These are phyloP conservation scores for Cephalopachus bancanus DNA, from an alignment of 2,797 vertebrate species.

Conservation along the genomic window DNA sequence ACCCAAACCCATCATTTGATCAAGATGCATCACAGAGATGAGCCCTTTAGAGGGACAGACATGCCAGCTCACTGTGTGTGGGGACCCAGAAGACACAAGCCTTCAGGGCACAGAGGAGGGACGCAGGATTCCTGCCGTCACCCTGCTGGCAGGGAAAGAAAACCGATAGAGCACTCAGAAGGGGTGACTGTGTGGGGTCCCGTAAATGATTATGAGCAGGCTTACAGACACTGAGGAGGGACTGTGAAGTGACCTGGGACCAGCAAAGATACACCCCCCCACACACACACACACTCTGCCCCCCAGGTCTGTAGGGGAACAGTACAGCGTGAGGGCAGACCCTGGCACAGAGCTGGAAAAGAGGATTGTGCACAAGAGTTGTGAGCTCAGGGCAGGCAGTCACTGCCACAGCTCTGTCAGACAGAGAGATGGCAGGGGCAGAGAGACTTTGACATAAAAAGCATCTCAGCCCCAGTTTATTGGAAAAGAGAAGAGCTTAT, in stretches of 20 bases:
- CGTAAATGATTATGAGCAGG: not conserved
- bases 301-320: not conserved
- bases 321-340: fast-evolving
- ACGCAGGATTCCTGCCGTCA: not conserved
- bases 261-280: not conserved
- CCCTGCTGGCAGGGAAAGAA: not conserved
- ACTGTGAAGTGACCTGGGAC: not conserved
- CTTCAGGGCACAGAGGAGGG: not conserved
- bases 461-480: not conserved
- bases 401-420: fast-evolving
- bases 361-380: fast-evolving
- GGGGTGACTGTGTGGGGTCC: not conserved
- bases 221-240: not conserved
- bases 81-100: not conserved
- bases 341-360: no score
- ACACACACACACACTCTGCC: fast-evolving
- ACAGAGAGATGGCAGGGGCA: not conserved
- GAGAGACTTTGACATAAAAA: not conserved
- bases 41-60: not conserved
- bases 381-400: not conserved
- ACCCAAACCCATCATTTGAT: not conserved
- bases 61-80: fast-evolving
- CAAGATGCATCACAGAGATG: fast-evolving
- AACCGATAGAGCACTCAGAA: not conserved
- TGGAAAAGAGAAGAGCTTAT: not conserved